These are phyloP conservation scores for Lepeophtheirus nordmannii DNA, from an alignment of 2,888 invertebrate genomes.

Conservation along the genomic window DNA sequence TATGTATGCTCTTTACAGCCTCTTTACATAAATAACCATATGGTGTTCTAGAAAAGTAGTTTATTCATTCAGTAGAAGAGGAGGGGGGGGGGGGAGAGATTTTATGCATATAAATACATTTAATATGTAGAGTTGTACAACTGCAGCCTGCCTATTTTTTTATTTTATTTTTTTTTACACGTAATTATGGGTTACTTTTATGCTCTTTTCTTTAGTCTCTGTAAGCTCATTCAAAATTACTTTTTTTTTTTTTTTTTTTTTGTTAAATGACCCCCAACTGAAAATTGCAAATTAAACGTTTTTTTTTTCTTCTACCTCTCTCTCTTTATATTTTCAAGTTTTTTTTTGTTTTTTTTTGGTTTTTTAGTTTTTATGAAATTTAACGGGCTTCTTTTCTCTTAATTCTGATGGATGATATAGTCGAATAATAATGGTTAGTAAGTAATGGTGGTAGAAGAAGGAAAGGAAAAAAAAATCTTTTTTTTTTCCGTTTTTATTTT, in stretches of 20 bases:
- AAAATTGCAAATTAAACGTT: constrained; percentile 4
- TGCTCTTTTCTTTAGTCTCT: no score
- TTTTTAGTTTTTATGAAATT: neutral
- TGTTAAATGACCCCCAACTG: constrained; percentile 3
- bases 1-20: no score
- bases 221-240: neutral
- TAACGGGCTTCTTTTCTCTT: constrained; percentile 3
- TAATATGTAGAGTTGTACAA: neutral
- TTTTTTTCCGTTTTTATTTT: no score
- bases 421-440: neutral
- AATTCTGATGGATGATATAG: constrained; percentile 4
- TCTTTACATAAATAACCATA: no score
- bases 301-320: no score
- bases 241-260: no score
- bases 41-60: no score
- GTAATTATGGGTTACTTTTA: neutral
- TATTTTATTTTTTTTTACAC: no score
- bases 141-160: no score
- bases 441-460: no score
- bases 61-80: no score
- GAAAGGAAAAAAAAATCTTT: neutral
- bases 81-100: neutral
- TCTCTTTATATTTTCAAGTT: neutral
- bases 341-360: neutral
- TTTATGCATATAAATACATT: neutral